These are phyloP conservation scores for Sciurus niger DNA, from an alignment of 2,113 vertebrate genomes.

Conservation along the genomic window DNA sequence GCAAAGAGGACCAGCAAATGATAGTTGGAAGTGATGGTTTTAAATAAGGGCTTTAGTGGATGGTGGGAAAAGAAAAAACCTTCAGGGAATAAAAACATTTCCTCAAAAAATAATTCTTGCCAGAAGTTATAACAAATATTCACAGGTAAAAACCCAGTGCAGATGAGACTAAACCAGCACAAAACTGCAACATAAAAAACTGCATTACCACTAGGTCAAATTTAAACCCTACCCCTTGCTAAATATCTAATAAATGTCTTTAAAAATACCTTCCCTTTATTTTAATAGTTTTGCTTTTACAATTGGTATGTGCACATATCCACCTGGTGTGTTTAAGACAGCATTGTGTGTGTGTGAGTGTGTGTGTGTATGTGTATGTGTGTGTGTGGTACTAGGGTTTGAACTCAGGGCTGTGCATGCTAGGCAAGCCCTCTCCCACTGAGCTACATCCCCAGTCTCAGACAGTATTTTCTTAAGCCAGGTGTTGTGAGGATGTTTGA, in stretches of 20 bases:
- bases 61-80: slow-evolving; percentile 71
- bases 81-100: slow-evolving; percentile 59
- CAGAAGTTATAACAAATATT: slow-evolving; percentile 76
- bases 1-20: neutral
- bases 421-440: neutral
- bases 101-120: slow-evolving; percentile 71
- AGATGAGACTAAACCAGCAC: slow-evolving; percentile 77
- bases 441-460: neutral
- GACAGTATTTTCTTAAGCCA: neutral
- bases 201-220: slow-evolving; percentile 76
- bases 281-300: slow-evolving; percentile 32
- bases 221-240: slow-evolving; percentile 71
- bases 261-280: neutral
- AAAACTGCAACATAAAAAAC: slow-evolving; percentile 70
- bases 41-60: slow-evolving; percentile 50
- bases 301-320: neutral
- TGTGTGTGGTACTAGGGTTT: neutral
- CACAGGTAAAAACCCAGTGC: slow-evolving; percentile 72
- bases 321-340: neutral
- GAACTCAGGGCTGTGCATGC: neutral
- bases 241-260: slow-evolving; percentile 75
- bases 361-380: no score
- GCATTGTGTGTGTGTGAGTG: neutral
- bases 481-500: neutral
- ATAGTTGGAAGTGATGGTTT: slow-evolving; percentile 22